Evolutionary conservation across 30 jellyfish, hydroid and myxozoan species (phyloP), one percentile per base, ranked within the genome.

Genomic region (Cassiopea xamachana): DNA sequence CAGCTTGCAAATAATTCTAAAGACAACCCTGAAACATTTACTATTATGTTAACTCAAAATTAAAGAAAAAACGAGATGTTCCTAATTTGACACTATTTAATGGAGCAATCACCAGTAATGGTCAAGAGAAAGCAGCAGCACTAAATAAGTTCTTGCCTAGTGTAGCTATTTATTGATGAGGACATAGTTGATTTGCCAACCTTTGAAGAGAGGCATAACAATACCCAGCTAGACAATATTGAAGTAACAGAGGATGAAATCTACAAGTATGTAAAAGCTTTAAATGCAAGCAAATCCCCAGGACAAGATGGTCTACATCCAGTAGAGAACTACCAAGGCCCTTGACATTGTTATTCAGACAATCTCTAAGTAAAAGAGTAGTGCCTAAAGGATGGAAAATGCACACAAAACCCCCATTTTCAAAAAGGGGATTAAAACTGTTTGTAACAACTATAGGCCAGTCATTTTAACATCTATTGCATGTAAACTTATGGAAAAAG

Each of bases 261-360:
- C 45, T 81, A 81, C 80, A 77, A 60, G 50, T 59, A 58, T 51
- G 27, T 81, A 80, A 62, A 81, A 19, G 43, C 89, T 81, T 60
- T 81, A 60, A 81, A 81, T 55, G 80, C 80, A 58, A 82, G 89
- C 80, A 81, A 81, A 46, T 81, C 89, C 55, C 89, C 89, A 50
- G 89, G 80, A 81, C 89, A 50, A 58, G 80, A 60, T 81, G 89
- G 89, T 58, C 67, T 81, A 77, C 89, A 81, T 77, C 89, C 89
- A 51, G 80, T 17, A 81, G 67, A 81, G 89, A 81, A 81, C 89
- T 81, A 77, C 7, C 55, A 81, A 81, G 62, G 67, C 89, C 64
- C 13, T 81, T 81, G 80, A 81, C 81, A 60, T 50, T 58, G 44
- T n/a, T 81, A 77, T 81, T 51, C 80, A 81, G 89, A 60, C 62